These are phyloP conservation scores for Netelia virgata DNA, from an alignment of 2,888 invertebrate genomes.

Conservation along the genomic window DNA sequence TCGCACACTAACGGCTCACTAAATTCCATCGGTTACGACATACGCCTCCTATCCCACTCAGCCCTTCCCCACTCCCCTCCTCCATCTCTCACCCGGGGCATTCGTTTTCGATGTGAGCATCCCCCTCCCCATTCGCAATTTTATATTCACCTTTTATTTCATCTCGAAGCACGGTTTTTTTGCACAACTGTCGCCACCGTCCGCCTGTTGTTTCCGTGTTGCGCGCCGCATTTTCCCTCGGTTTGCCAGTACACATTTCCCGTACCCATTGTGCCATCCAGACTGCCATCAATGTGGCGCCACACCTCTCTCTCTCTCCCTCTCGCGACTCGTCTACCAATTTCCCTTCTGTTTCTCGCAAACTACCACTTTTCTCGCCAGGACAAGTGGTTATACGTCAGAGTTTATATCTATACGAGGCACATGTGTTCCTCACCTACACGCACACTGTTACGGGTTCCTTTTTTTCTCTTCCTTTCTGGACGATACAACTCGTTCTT, in stretches of 20 bases:
- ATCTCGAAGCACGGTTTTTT: slow-evolving; percentile 62
- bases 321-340: neutral
- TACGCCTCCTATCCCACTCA: slow-evolving; percentile 1
- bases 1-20: slow-evolving; percentile 78
- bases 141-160: slow-evolving; percentile 73
- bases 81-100: slow-evolving; percentile 28
- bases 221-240: slow-evolving; percentile 5
- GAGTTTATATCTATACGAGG: slow-evolving; percentile 24
- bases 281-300: slow-evolving; percentile 28
- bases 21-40: slow-evolving; percentile 75
- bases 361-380: neutral
- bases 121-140: slow-evolving; percentile 56
- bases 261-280: slow-evolving; percentile 20
- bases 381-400: neutral
- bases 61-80: slow-evolving; percentile 7
- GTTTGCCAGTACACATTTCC: neutral
- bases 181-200: slow-evolving; percentile 41
- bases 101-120: slow-evolving; percentile 41
- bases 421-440: neutral
- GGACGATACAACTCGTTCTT: slow-evolving; percentile 24
- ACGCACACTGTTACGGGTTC: neutral
- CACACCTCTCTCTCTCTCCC: slow-evolving; percentile 9
- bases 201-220: slow-evolving; percentile 8
- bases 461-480: neutral
- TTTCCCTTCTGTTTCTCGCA: neutral